These are phyloP conservation scores for Pica pica DNA, from an alignment of 2,113 vertebrate species.

Conservation along the genomic window DNA sequence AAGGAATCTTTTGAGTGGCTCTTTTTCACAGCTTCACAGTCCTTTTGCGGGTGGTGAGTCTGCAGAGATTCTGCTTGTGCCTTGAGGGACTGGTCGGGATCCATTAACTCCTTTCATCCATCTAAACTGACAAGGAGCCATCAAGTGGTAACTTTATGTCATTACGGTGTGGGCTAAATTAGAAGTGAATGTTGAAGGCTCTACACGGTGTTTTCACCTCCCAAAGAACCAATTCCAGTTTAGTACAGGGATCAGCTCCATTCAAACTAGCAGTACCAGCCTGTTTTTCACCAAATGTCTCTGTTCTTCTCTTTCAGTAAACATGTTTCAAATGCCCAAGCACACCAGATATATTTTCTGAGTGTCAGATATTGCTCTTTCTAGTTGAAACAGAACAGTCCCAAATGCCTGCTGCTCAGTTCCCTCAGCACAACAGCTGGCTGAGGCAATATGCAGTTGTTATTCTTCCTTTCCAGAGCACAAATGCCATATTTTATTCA, in stretches of 20 bases:
- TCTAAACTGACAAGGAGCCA: constrained; percentile 21
- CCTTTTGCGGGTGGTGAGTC: not conserved
- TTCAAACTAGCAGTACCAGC: not conserved
- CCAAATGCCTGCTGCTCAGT: not conserved
- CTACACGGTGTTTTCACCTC: not conserved
- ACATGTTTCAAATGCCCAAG: not conserved
- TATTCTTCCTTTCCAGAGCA: not conserved
- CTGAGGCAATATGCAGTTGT: not conserved
- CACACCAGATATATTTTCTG: not conserved
- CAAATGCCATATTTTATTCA: not conserved
- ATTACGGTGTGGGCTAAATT: not conserved
- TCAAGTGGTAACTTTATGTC: constrained; percentile 27
- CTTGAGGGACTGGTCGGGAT: rapidly evolving
- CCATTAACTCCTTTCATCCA: not conserved
- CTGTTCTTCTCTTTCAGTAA: not conserved
- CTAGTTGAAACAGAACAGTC: not conserved
- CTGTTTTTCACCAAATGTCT: not conserved
- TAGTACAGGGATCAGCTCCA: not conserved
- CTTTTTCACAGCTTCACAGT: not conserved
- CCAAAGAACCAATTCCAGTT: not conserved
- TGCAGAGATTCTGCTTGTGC: rapidly evolving
- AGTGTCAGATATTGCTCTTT: not conserved
- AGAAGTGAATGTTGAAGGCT: not conserved
- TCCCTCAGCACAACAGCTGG: not conserved
- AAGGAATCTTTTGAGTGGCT: not conserved